Base-by-base conservation (phyloP, 2,797 vertebrate genomes). In the Lindbergichthys nudifrons region DNA sequence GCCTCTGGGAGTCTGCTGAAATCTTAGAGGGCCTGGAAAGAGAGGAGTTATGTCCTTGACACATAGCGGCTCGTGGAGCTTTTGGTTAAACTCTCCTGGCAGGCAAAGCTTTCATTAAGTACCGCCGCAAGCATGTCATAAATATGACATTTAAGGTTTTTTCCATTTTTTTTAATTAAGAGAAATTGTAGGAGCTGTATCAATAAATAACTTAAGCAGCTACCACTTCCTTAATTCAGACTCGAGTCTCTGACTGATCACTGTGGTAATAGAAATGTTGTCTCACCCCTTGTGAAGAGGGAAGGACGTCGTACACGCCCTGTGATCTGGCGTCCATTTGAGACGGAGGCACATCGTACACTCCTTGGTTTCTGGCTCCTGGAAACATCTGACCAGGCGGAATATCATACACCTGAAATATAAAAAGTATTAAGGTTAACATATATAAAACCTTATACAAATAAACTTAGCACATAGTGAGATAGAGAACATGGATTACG, bases 351-450 rank as follows among this genome's bases (percentile, higher is more conserved):
- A 94, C 78, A 41, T 95, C 95, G 15, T 95, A 96, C 19, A 97
- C 86, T 43, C 96, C 96, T 81, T 97, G 95, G 73, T 91, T 84
- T 76, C 93, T 95, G 65, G 87, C 83, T 12, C 85, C 79, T 0
- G 92, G 81, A 82, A 93, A 96, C 84, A 92, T 78, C 0, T 95
- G 95, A 46, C 94, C 89, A 0, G 96, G 94, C 10, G 97, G 97
- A 72, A 97, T 90, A 83, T 99, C 97, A 2, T 99, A 99, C 36
- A 98, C 95, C 98, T 99, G 89, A 57, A 79, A 87, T 88, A 95
- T 92, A 75, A 65, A 36, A 36, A 7, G 32, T 2, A 36, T 36
- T 9, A 36, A 9, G 32, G 32, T 36, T 36, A 7, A 36, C 8
- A 36, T 36, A 7, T 36, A 36, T 36, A 36, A 36, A 26, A 26